Conservation (phyloP, 2,797 vertebrate species). For the Danionella dracula region DNA sequence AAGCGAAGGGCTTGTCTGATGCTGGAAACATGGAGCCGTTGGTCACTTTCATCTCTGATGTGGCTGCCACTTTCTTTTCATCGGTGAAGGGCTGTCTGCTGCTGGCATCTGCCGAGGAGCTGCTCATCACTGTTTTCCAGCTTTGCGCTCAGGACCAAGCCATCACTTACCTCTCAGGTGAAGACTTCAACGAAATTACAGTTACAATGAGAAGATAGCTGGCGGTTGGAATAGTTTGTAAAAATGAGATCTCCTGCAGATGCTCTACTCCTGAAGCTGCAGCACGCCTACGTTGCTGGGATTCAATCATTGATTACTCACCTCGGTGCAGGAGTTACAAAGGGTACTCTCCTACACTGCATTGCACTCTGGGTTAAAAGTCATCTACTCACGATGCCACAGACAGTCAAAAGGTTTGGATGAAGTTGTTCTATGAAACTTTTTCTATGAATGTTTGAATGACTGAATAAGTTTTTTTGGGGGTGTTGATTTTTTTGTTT, state of each 20-base stretch:
- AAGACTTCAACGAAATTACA: not conserved
- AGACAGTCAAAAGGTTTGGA: constrained; percentile 78
- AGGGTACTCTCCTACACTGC: constrained; percentile 76
- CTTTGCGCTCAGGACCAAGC: constrained; percentile 84
- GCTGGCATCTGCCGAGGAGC: constrained; percentile 84
- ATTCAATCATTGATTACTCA: constrained; percentile 77
- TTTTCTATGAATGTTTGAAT: not conserved
- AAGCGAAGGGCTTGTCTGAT: constrained; percentile 83
- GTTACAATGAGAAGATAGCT: not conserved
- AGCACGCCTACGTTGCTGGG: constrained; percentile 80
- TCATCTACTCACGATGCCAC: constrained; percentile 71
- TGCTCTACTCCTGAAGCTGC: constrained; percentile 78
- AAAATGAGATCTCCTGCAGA: constrained; percentile 58
- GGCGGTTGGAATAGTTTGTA: not conserved
- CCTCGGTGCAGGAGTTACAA: constrained; percentile 59
- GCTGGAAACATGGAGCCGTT: constrained; percentile 81
- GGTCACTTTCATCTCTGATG: constrained; percentile 89
- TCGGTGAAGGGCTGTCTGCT: constrained; percentile 82
- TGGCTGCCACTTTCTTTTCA: constrained; percentile 87
- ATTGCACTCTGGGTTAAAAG: constrained; percentile 84
- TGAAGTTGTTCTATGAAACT: not conserved
- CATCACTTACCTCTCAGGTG: constrained; percentile 80
- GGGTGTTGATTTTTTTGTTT: not conserved
- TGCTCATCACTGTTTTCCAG: constrained; percentile 88
- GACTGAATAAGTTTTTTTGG: not conserved